phyloP scores from a whole-genome alignment of 2,888 invertebrate species.

The Drosophila cracens region DNA sequence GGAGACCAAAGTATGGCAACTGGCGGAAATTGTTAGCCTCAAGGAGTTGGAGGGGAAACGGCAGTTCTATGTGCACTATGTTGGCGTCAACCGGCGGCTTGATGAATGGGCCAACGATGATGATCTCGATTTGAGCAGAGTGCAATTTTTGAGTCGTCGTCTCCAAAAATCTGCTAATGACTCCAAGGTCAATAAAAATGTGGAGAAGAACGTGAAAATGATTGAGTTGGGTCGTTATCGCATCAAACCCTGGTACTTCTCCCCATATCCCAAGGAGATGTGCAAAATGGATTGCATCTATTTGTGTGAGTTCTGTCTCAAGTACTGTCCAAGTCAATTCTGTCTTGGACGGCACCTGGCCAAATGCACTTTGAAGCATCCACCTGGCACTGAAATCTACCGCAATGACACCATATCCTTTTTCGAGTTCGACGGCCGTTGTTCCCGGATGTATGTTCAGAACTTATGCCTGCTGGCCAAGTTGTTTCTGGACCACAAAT shows the following conservation, averaged over 20 bases:
- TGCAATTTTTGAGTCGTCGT: constrained; percentile 91
- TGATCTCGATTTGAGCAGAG: constrained; percentile 94
- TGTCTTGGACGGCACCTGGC: constrained; percentile 94
- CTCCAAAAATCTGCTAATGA: not conserved
- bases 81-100: constrained; percentile 98
- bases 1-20: constrained; percentile 95
- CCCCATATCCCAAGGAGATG: constrained; percentile 98
- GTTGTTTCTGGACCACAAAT: constrained; percentile 98
- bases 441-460: constrained; percentile 98
- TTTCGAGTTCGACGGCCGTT: constrained; percentile 98
- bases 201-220: constrained; percentile 96
- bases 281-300: constrained; percentile 95
- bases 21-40: constrained; percentile 98
- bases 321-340: constrained; percentile 97
- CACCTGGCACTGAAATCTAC: constrained; percentile 99
- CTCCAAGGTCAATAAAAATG: not conserved
- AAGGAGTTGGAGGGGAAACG: constrained; percentile 90
- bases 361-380: constrained; percentile 94
- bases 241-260: constrained; percentile 99
- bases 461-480: constrained; percentile 98
- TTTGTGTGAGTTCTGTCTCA: constrained; percentile 99
- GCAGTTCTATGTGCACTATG: constrained; percentile 98
- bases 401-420: constrained; percentile 97
- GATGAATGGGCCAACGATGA: constrained; percentile 99
- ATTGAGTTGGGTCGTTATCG: constrained; percentile 97